phyloP scores from a whole-genome alignment of 2,888 invertebrate genomes.

The Eugnorisma glareosa region DNA sequence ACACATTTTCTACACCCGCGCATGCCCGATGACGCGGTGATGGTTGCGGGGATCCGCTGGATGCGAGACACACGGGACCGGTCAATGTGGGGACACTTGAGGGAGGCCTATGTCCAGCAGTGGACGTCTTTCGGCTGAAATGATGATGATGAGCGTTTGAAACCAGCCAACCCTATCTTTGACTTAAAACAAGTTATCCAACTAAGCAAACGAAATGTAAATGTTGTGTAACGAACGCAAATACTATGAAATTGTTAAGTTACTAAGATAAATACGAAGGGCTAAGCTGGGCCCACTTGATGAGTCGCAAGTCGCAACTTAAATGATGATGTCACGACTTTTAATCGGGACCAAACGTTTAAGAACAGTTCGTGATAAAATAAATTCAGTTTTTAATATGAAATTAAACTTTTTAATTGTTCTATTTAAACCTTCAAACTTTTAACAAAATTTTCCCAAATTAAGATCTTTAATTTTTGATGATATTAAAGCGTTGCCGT shows the following conservation, averaged over 20 bases:
- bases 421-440: slow-evolving; percentile 4
- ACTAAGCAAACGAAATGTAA: slow-evolving; percentile 77
- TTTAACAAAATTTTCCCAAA: not conserved
- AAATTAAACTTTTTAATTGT: slow-evolving; percentile 4
- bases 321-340: slow-evolving; percentile 65
- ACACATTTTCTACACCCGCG: not conserved
- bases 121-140: too few relatives aligned
- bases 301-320: slow-evolving; percentile 40
- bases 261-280: slow-evolving; percentile 79
- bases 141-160: too few relatives aligned
- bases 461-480: slow-evolving; percentile 11
- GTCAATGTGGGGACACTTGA: too few relatives aligned
- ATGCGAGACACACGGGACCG: too few relatives aligned
- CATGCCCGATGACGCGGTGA: too few relatives aligned
- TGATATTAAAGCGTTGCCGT: slow-evolving; percentile 11
- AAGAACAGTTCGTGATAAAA: slow-evolving; percentile 25
- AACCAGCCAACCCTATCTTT: slow-evolving; percentile 62
- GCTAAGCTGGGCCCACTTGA: slow-evolving; percentile 64
- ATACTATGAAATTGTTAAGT: slow-evolving; percentile 81
- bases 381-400: slow-evolving; percentile 12
- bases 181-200: slow-evolving; percentile 76
- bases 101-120: too few relatives aligned
- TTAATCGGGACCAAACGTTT: slow-evolving; percentile 52
- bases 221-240: slow-evolving; percentile 78
- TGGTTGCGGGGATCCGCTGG: too few relatives aligned